Evolutionary conservation across 1,140 invertebrate species (phyloP).

Genomic region (Gonioctena quinquepunctata): DNA sequence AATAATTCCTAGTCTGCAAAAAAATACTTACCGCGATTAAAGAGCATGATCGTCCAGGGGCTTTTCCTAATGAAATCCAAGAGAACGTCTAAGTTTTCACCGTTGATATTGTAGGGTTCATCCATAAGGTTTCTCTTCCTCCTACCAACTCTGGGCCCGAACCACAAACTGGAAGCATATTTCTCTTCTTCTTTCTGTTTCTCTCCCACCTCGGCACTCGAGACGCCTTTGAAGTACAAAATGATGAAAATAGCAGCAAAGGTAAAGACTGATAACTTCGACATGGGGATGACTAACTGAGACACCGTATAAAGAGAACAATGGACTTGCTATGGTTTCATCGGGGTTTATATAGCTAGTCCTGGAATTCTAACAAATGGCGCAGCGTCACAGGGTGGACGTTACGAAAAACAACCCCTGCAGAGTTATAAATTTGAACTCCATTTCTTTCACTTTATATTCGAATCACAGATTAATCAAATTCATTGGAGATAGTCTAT

Average conservation of each 20-base stretch:
- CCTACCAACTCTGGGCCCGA: constrained; percentile 31
- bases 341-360: constrained; percentile 3
- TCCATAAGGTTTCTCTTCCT: constrained; percentile 26
- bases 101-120: constrained; percentile 4
- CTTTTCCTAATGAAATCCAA: constrained; percentile 7
- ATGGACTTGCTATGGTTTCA: background rate
- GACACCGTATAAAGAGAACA: background rate
- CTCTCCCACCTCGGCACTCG: background rate
- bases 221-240: background rate
- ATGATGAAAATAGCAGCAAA: background rate
- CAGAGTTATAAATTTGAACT: background rate
- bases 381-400: background rate
- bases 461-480: too few species aligned
- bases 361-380: constrained; percentile 5
- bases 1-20: too few species aligned
- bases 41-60: constrained; percentile 3
- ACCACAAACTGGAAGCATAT: constrained; percentile 24
- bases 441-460: too few species aligned
- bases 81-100: background rate
- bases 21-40: constrained; percentile 4
- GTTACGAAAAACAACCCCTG: background rate
- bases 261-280: background rate
- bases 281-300: background rate
- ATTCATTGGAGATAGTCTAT: too few species aligned
- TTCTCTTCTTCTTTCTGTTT: background rate